Evolutionary conservation across 2,888 invertebrate species (phyloP), one percentile per base, ranked within the genome.

Genomic region (Philonicus albiceps): DNA sequence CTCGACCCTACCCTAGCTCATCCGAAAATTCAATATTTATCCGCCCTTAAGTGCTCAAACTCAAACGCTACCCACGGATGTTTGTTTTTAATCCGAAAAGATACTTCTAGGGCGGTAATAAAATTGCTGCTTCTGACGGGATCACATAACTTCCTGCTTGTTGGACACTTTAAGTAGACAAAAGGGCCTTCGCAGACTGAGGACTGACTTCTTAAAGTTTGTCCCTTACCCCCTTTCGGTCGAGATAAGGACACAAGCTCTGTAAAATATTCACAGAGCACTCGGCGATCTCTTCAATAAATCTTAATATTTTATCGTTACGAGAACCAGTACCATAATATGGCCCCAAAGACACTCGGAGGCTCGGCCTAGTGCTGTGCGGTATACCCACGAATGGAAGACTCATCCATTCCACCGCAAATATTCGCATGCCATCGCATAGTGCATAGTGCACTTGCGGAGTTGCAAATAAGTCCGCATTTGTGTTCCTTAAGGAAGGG

Each of bases 1-100:
- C 76, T 37, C 40, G 34, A 78, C 30, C 40, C 27, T 78, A 16
- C 22, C 75, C 40, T 49, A 64, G 22, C n/a, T 78, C 30, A 78
- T 43, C 49, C 78, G 78, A 49, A 43, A 43, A 78, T 78, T 49
- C 78, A 78, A 78, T 78, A 78, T 78, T 78, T 78, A 78, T 78
- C 49, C 27, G 27, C 34, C 49, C 49, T 30, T 27, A 78, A 49
- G 22, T 40, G 22, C 37, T 19, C n/a, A 8, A 76, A n/a, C 22
- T 37, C 13, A 76, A 34, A 37, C 27, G 22, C 30, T 11, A 8
- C 8, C 3, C 78, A 27, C 16, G 78, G 30, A 78, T 78, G 78
- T 78, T 78, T 78, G 78, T 31, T 78, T 78, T 78, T 78, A 78
- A 78, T 78, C 30, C 22, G n/a, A 49, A 13, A 78, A 49, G 30